Conservation (phyloP, 2,797 vertebrate species). For the Schizopygopsis malacanthus region DNA sequence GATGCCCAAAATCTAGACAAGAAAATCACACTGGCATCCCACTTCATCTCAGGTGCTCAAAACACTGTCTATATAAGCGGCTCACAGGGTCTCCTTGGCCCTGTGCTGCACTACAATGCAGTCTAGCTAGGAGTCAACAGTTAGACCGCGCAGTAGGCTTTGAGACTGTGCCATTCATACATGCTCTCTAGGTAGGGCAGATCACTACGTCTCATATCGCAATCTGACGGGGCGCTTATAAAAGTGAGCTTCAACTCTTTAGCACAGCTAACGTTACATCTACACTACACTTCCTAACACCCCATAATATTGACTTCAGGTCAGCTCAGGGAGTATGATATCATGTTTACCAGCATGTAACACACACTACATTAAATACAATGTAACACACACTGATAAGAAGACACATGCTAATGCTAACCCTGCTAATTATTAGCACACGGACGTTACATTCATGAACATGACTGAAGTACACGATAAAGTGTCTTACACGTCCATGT, state of each 20-base stretch:
- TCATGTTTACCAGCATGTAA: neutral
- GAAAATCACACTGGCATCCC: neutral
- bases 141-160: neutral
- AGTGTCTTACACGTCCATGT: neutral
- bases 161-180: neutral
- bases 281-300: neutral
- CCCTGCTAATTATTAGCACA: conserved; percentile 35
- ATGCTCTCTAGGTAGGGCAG: neutral
- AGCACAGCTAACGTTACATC: neutral
- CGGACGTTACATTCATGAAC: neutral
- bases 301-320: too few relatives aligned
- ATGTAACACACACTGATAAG: neutral
- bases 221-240: neutral
- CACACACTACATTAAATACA: neutral
- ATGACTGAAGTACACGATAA: neutral
- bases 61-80: neutral
- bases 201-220: neutral
- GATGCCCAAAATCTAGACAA: neutral
- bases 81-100: neutral
- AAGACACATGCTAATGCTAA: conserved; percentile 46
- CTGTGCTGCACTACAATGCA: neutral
- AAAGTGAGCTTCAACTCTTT: neutral
- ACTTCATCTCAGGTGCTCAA: neutral
- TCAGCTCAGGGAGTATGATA: neutral
- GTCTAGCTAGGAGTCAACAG: neutral